Evolutionary conservation across 2,888 invertebrate species (phyloP).

Genomic region (Archips crataeganus): DNA sequence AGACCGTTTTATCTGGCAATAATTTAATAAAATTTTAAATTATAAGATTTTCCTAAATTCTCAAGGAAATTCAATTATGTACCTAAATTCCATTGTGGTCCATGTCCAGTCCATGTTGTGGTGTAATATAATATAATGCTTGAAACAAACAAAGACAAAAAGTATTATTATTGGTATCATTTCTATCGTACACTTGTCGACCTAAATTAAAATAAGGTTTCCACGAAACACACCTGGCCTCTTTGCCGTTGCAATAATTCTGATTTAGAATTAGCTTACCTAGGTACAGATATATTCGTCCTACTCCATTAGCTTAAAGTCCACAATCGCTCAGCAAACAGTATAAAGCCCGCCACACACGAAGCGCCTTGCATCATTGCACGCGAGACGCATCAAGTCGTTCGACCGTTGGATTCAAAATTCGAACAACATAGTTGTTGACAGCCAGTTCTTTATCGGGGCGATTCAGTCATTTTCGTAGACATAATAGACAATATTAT

Average conservation of each 20-base stretch:
- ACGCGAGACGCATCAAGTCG: conserved; percentile 50
- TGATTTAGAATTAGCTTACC: conserved; percentile 12
- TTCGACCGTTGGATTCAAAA: conserved; percentile 58
- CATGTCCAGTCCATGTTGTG: too few relatives aligned
- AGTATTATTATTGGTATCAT: not conserved
- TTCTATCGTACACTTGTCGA: not conserved
- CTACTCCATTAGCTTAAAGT: not conserved
- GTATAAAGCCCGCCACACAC: conserved; percentile 38
- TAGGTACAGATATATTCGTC: not conserved
- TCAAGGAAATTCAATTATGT: too few relatives aligned
- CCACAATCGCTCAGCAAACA: not conserved
- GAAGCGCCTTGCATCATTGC: conserved; percentile 29
- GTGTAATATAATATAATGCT: too few relatives aligned
- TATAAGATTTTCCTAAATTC: too few relatives aligned
- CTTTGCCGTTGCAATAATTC: not conserved
- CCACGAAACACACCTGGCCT: conserved; percentile 15
- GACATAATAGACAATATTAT: not conserved
- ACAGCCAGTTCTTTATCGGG: conserved; percentile 50
- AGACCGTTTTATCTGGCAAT: too few relatives aligned
- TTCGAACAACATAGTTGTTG: conserved; percentile 52
- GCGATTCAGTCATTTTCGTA: conserved; percentile 54
- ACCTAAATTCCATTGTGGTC: too few relatives aligned
- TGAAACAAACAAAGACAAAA: too few relatives aligned
- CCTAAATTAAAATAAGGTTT: not conserved
- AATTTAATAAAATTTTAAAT: too few relatives aligned